Evolutionary conservation across 2,888 invertebrate species (phyloP).

Genomic region (Sisyra nigra): DNA sequence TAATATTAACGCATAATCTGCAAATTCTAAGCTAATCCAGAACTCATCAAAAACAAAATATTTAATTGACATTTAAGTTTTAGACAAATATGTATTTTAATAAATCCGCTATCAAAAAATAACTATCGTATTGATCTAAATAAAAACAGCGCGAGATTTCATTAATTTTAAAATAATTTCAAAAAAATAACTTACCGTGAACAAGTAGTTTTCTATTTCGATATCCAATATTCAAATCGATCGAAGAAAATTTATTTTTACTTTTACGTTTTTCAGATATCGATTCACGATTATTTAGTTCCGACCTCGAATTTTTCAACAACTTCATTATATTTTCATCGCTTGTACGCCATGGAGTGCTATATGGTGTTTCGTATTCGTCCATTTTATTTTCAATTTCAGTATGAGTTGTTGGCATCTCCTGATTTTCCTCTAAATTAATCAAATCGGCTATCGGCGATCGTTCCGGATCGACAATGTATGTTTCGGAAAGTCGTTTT

Average conservation of each 20-base stretch:
- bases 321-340: background rate
- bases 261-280: background rate
- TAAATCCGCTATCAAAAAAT: too few relatives aligned
- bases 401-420: background rate
- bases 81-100: too few relatives aligned
- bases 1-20: too few relatives aligned
- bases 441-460: conserved; percentile 26
- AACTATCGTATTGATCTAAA: too few relatives aligned
- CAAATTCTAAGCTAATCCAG: too few relatives aligned
- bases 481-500: conserved; percentile 16
- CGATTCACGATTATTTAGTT: conserved; percentile 8
- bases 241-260: conserved; percentile 9
- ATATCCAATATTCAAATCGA: conserved; percentile 25
- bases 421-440: background rate
- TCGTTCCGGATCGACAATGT: conserved; percentile 1
- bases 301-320: conserved; percentile 3
- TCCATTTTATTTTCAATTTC: too few relatives aligned
- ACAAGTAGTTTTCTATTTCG: conserved; percentile 22
- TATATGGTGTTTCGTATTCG: background rate
- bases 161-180: too few relatives aligned
- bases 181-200: conserved; percentile 23
- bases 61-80: too few relatives aligned
- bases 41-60: too few relatives aligned
- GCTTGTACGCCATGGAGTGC: background rate
- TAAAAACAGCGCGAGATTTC: too few relatives aligned